Base-by-base conservation (phyloP, 2,113 vertebrate genomes). In the Piaya cayana region DNA sequence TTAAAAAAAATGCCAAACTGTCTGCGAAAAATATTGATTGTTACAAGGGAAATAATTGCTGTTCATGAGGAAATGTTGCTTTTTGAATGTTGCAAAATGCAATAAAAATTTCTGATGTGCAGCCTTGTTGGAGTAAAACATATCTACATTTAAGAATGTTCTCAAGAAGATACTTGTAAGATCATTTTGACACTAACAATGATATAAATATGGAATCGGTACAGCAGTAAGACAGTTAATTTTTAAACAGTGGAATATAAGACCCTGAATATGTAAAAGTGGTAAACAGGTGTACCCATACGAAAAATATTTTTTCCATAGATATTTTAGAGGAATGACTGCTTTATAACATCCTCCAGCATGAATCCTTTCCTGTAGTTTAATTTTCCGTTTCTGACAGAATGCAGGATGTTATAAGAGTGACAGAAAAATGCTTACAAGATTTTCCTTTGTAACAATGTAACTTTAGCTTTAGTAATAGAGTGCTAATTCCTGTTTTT, bases 211-310 rank as follows among this genome's bases (percentile, higher is more conserved):
- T 19, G 43, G 60, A 81, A 68, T 71, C 17, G 11, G 23, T 42
- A 60, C 8, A 55, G 52, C 34, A 39, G 32, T 32, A 68, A 81
- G 22, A 5, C 23, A n/a, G 6, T 9, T 65, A 30, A 69, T 42
- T 86, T 69, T 78, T 58, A 81, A 56, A 26, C 12, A 59, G 23
- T 34, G 15, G 34, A 78, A 86, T 59, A 67, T 59, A 77, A 63
- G 21, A 78, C 10, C 3, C 1, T 83, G 26, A 77, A 55, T 0
- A 6, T 0, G 0, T 10, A 50, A 49, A 29, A 62, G 7, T 64
- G 30, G 26, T 64, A 77, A 83, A 27, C 58, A 81, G 47, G 7
- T 70, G 12, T 15, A 29, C 29, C 64, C 12, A 29, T 26, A 30
- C 5, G 11, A 64, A 43, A 81, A 81, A 45, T 47, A 62, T 6